These are phyloP conservation scores for Salvator merianae DNA, from an alignment of 2,113 vertebrate species.

Conservation along the genomic window DNA sequence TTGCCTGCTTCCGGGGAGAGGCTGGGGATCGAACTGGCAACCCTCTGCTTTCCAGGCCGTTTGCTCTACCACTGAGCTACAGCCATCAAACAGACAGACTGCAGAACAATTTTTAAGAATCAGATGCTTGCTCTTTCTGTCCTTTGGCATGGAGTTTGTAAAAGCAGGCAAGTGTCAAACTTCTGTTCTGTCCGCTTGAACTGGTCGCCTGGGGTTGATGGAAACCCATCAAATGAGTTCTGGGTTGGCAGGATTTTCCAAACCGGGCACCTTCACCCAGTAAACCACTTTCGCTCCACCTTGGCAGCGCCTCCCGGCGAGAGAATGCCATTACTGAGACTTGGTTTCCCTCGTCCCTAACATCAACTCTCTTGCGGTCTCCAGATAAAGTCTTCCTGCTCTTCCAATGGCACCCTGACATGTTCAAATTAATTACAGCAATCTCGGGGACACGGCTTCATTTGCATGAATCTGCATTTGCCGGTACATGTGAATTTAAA, in stretches of 20 bases:
- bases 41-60: too few relatives aligned
- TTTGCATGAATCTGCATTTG: slow-evolving; percentile 18
- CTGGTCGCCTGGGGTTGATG: too few relatives aligned
- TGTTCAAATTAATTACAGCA: background rate
- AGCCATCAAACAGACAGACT: too few relatives aligned
- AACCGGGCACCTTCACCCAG: background rate
- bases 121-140: too few relatives aligned
- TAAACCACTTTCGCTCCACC: background rate
- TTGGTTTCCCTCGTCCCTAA: background rate
- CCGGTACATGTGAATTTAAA: background rate
- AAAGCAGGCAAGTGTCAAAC: too few relatives aligned
- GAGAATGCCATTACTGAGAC: background rate
- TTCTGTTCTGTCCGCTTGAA: too few relatives aligned
- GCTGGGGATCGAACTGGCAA: too few relatives aligned
- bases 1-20: too few relatives aligned
- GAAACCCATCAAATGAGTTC: too few relatives aligned
- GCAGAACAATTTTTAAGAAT: too few relatives aligned
- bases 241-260: background rate
- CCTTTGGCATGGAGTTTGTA: too few relatives aligned
- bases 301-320: background rate
- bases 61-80: too few relatives aligned
- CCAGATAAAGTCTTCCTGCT: background rate
- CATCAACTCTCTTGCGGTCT: background rate
- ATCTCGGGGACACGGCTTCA: background rate
- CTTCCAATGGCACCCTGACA: background rate